phyloP scores from a whole-genome alignment of 1,140 invertebrate genomes.

The Drosophila sulfurigaster region DNA sequence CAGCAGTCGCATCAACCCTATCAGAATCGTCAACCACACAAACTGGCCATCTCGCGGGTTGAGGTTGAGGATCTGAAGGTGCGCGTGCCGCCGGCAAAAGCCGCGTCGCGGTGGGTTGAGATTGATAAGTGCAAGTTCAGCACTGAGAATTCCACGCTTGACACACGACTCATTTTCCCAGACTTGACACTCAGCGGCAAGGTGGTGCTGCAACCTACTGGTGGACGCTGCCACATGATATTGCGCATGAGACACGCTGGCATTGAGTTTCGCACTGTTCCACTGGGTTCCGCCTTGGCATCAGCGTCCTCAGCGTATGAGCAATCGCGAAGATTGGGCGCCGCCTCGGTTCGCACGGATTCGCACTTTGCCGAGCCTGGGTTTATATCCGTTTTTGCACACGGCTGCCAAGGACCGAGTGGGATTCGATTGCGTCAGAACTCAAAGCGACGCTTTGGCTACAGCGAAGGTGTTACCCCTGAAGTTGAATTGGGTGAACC shows the following conservation, averaged over 20 bases:
- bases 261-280: conserved; percentile 89
- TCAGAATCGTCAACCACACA: conserved; percentile 70
- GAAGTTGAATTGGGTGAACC: conserved; percentile 72
- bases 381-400: conserved; percentile 93
- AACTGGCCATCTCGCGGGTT: conserved; percentile 70
- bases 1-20: conserved; percentile 51
- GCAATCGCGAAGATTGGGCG: conserved; percentile 85
- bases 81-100: conserved; percentile 85
- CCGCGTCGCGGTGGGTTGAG: conserved; percentile 87
- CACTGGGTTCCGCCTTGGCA: conserved; percentile 53
- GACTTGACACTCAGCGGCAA: conserved; percentile 91
- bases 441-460: conserved; percentile 76
- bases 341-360: conserved; percentile 91
- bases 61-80: conserved; percentile 87
- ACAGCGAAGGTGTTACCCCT: conserved; percentile 40
- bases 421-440: conserved; percentile 76
- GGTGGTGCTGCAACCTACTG: conserved; percentile 87
- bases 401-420: conserved; percentile 88
- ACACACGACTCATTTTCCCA: conserved; percentile 91
- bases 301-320: conserved; percentile 48
- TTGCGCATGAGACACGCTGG: conserved; percentile 90
- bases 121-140: conserved; percentile 91
- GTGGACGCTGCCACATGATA: conserved; percentile 91
- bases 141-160: conserved; percentile 89
- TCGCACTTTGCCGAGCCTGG: conserved; percentile 93